Percentiles rank a stretch among this genome's conserved stretches.
phyloP scores from a whole-genome alignment of 2,113 vertebrate species.

The Myotis brandtii region DNA sequence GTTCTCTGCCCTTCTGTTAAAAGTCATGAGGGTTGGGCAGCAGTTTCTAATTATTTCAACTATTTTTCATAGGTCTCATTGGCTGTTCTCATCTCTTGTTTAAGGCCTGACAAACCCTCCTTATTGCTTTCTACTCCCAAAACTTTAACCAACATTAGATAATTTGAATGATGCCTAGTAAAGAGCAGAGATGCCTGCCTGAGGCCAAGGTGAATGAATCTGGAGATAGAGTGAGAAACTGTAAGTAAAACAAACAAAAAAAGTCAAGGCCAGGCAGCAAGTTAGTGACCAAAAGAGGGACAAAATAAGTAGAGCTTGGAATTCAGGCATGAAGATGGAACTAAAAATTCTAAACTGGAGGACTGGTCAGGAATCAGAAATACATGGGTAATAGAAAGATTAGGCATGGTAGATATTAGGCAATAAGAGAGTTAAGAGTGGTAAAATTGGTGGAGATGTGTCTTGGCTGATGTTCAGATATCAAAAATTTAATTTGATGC shows the following conservation, averaged over 20 bases:
- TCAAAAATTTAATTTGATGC: not conserved
- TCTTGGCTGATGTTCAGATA: not conserved
- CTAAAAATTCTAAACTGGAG: not conserved
- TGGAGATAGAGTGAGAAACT: not conserved
- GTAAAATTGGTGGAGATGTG: not conserved
- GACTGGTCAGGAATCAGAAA: not conserved
- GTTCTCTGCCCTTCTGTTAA: not conserved
- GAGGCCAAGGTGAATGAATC: not conserved
- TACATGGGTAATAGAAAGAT: not conserved
- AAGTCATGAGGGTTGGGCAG: not conserved
- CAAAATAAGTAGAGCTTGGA: not conserved
- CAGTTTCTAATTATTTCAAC: not conserved
- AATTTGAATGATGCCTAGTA: not conserved
- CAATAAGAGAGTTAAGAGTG: not conserved
- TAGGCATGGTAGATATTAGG: not conserved
- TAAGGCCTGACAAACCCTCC: not conserved
- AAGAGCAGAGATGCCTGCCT: not conserved
- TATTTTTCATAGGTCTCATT: accelerated
- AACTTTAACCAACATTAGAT: not conserved
- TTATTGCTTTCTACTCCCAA: not conserved
- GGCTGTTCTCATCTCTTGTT: not conserved
- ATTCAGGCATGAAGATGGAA: not conserved
- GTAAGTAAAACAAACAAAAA: not conserved
- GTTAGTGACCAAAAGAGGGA: not conserved
- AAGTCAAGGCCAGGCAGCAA: not conserved